phyloP scores from a whole-genome alignment of 2,888 invertebrate species.

The Cephalotes varians region DNA sequence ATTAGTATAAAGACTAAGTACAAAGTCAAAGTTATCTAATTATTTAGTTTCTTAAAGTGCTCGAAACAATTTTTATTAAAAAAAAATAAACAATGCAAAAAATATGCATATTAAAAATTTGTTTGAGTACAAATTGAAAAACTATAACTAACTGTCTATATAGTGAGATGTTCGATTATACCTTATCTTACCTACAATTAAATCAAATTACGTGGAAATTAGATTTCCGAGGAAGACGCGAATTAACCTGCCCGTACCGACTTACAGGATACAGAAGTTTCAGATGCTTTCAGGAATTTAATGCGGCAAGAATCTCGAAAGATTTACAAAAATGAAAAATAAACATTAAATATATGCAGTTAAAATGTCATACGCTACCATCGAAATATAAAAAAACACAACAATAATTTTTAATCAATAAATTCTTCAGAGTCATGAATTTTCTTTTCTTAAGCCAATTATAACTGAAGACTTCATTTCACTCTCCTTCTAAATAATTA shows the following conservation, averaged over 20 bases:
- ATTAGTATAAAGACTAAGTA: too few species aligned
- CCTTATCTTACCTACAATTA: conserved; percentile 64
- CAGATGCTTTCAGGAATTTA: not conserved
- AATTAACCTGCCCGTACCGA: conserved; percentile 25
- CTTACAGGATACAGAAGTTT: conserved; percentile 18
- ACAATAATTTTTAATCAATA: not conserved
- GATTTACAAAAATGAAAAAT: not conserved
- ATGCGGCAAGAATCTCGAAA: not conserved
- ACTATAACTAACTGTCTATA: not conserved
- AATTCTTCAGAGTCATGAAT: not conserved
- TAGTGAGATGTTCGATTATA: conserved; percentile 20
- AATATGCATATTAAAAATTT: not conserved
- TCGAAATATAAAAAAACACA: too few species aligned
- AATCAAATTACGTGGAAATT: conserved; percentile 60
- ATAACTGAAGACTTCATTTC: not conserved
- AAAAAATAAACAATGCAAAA: not conserved
- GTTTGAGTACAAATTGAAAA: not conserved
- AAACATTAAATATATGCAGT: not conserved
- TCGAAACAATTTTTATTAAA: not conserved
- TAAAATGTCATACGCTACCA: too few species aligned
- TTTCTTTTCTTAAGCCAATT: not conserved
- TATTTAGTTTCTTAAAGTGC: not conserved
- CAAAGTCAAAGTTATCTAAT: not conserved
- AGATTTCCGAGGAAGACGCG: conserved; percentile 54
- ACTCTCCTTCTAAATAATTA: not conserved